Evolutionary conservation across 23 tunicate genomes (phyloP).

Genomic region (Trididemnum miniatum): DNA sequence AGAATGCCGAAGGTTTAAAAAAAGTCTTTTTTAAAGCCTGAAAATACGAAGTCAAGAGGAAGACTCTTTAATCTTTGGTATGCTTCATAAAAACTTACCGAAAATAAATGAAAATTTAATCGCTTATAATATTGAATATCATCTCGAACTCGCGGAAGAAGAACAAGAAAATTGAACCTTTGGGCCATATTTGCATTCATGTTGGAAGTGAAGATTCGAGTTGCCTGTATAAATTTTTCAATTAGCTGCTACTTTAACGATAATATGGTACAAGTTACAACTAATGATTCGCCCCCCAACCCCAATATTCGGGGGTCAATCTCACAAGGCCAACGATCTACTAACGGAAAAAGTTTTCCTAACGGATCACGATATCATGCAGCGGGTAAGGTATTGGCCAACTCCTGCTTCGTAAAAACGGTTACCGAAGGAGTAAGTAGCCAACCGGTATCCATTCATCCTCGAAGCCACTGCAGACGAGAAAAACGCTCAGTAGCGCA

Average conservation of each 20-base stretch:
- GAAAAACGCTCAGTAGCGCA: too few species aligned
- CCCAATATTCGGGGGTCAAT: too few species aligned
- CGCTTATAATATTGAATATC: conserved; percentile 89
- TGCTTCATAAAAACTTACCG: conserved; percentile 32
- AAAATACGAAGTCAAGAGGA: background rate
- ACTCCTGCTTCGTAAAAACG: too few species aligned
- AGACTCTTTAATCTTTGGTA: background rate
- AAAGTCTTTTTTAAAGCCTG: conserved; percentile 92
- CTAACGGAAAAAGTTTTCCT: too few species aligned
- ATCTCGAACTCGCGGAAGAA: conserved; percentile 88
- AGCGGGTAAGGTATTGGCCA: too few species aligned
- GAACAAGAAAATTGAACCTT: conserved; percentile 64
- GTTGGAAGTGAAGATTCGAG: conserved; percentile 92
- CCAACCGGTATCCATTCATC: too few species aligned
- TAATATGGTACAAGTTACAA: background rate
- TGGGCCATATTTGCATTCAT: conserved; percentile 81
- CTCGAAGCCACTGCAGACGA: too few species aligned
- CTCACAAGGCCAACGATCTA: too few species aligned
- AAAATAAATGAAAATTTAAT: conserved; percentile 79
- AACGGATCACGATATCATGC: too few species aligned
- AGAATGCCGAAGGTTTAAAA: conserved; percentile 86
- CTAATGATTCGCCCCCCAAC: too few species aligned
- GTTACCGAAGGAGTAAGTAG: too few species aligned
- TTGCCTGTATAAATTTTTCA: conserved; percentile 43
- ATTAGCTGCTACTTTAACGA: background rate